Evolutionary conservation across 2,113 vertebrate genomes (phyloP), one percentile per base, ranked within the genome.

Genomic region (Noturus placidus): DNA sequence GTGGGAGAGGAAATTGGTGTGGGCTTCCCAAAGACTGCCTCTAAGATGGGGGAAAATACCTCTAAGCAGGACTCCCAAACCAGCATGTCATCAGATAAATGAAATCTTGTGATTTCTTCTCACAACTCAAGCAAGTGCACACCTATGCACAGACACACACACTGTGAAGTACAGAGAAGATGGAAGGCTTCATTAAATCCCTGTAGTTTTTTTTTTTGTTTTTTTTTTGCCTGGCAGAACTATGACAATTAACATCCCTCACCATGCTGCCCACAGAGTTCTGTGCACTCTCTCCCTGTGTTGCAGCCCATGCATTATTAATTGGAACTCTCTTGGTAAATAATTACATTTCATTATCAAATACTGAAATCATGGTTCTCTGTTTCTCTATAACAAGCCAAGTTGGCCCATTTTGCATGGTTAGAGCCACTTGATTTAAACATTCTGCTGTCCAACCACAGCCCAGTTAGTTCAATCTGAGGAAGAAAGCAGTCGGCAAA

Each of bases 291-390:
- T 85, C 86, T 86, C 84, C 17, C 89, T 33, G 59, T 76, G 81
- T 87, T 91, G 84, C 54, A 67, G 86, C 61, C 72, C 89, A 88
- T 90, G 77, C 89, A 92, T 92, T 91, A 92, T 91, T 91, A 90
- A 92, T 90, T 84, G 72, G 81, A 69, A 54, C 83, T 76, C 87
- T 87, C 82, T 82, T 89, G 87, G 90, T 91, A 92, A 90, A 92
- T 91, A 92, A 92, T 90, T 87, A 91, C 84, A 87, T 83, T 84
- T 91, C 86, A 82, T 90, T 91, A 89, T 90, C 85, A 89, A 86
- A 89, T 85, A 84, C 69, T 78, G 70, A 83, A 63, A 86, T 52
- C 57, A 25, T 57, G 35, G 77, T 82, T 67, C 87, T 85, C 82
- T 77, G 67, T 85, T 67, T 85, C 79, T 83, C 61, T 50, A 27